A percentile compares a stretch with the other conserved stretches of the same genome.
phyloP scores from a whole-genome alignment of 1,140 invertebrate genomes.

The Drosophila nannoptera region DNA sequence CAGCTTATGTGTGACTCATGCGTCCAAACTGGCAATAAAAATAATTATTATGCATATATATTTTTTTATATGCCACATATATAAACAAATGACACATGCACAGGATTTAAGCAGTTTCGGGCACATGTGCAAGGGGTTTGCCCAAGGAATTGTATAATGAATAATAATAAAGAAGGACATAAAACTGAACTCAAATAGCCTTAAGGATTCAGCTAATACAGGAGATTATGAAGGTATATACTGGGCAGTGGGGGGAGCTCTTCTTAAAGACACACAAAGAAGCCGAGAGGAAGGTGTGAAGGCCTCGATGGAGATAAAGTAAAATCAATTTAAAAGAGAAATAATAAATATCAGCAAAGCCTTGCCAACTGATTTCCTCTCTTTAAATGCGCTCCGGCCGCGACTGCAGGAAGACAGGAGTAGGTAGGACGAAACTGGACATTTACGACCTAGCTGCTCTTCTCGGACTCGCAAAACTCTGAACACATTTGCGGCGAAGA shows the following conservation, averaged over 20 bases:
- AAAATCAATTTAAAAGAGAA: too few relatives aligned
- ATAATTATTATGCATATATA: slow-evolving; percentile 39
- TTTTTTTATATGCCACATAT: background rate
- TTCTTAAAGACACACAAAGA: background rate
- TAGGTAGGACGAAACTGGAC: background rate
- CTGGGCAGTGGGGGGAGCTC: background rate
- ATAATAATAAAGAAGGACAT: slow-evolving; percentile 4
- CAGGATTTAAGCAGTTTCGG: background rate
- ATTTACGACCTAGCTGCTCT: slow-evolving; percentile 25
- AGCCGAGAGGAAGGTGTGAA: too few relatives aligned
- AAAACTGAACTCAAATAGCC: background rate
- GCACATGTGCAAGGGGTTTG: too few relatives aligned
- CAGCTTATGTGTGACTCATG: slow-evolving; percentile 22
- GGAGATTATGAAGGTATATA: background rate
- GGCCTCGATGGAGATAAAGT: too few relatives aligned
- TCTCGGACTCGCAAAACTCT: slow-evolving; percentile 4
- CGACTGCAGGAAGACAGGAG: background rate
- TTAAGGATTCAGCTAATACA: background rate
- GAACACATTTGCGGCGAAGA: slow-evolving; percentile 58
- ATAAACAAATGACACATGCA: background rate
- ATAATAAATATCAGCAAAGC: too few relatives aligned
- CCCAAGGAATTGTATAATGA: slow-evolving; percentile 1
- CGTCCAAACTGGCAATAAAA: slow-evolving; percentile 27
- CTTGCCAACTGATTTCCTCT: too few relatives aligned
- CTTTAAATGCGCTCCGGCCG: too few relatives aligned